These are phyloP conservation scores for Drosophila pachea DNA, from an alignment of 1,140 invertebrate genomes.

Conservation along the genomic window DNA sequence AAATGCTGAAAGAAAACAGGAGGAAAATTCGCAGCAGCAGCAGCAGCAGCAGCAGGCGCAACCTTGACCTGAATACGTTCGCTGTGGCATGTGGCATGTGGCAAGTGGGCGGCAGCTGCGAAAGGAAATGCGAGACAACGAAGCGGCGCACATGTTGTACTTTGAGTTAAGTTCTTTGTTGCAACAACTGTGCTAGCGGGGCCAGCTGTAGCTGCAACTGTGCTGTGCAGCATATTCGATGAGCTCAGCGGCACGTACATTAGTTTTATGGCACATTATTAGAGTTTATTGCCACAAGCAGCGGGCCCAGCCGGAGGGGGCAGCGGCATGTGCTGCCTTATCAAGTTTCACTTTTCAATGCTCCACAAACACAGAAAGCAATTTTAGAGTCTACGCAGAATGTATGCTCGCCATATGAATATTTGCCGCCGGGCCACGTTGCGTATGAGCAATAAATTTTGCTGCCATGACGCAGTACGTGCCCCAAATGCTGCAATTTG, in stretches of 20 bases:
- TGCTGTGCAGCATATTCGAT: constrained; percentile 16
- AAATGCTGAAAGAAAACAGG: constrained; percentile 13
- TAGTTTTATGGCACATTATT: constrained; percentile 22
- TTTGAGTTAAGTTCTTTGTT: constrained; percentile 69
- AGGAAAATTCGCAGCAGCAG: constrained; percentile 39
- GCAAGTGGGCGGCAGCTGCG: constrained; percentile 30
- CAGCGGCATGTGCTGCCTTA: neutral
- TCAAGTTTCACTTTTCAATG: constrained; percentile 11
- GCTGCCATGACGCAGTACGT: neutral
- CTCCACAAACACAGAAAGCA: too few species aligned
- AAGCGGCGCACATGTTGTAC: constrained; percentile 55
- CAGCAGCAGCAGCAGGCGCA: constrained; percentile 34
- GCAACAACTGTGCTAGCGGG: constrained; percentile 17
- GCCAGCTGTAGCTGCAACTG: constrained; percentile 3
- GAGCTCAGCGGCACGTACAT: constrained; percentile 10
- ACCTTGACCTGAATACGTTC: constrained; percentile 71
- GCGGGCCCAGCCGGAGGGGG: neutral
- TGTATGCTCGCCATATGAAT: neutral
- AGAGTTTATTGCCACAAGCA: constrained; percentile 4
- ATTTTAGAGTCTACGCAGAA: too few species aligned
- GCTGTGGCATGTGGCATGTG: constrained; percentile 35
- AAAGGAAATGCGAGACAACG: constrained; percentile 48
- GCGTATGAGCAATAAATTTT: constrained; percentile 45
- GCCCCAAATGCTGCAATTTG: constrained; percentile 1
- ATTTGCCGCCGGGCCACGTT: constrained; percentile 10